phyloP scores from a whole-genome alignment of 2,113 vertebrate species.

The Cynoglossus semilaevis region DNA sequence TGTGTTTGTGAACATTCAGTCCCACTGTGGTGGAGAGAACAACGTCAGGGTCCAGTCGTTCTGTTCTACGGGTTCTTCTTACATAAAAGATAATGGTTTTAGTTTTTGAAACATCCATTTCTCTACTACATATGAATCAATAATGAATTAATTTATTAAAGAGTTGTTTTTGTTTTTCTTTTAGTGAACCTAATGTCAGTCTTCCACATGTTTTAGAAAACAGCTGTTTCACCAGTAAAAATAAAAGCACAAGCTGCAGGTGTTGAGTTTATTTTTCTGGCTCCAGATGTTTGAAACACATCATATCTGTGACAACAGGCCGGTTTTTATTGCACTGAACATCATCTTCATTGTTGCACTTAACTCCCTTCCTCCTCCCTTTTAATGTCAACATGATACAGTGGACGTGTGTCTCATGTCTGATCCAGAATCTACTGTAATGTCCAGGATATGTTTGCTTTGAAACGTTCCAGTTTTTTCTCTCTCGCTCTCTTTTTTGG shows the following conservation, averaged over 20 bases:
- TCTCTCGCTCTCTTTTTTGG: too few relatives aligned
- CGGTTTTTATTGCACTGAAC: constrained; percentile 12
- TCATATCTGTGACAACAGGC: background rate
- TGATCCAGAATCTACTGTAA: constrained; percentile 21
- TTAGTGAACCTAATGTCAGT: constrained; percentile 2
- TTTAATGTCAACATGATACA: constrained; percentile 6
- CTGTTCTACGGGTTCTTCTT: too few relatives aligned
- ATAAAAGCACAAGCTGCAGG: too few relatives aligned
- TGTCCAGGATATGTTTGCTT: constrained; percentile 29
- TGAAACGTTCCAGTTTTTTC: too few relatives aligned
- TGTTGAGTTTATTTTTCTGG: background rate
- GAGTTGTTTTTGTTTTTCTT: too few relatives aligned
- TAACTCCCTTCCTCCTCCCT: constrained; percentile 3
- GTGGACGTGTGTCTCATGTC: constrained; percentile 33
- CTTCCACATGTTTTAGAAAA: background rate
- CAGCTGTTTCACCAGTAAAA: too few relatives aligned
- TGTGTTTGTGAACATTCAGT: constrained; percentile 28
- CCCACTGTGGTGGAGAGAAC: constrained; percentile 18
- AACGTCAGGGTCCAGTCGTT: constrained; percentile 18
- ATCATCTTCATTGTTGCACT: constrained; percentile 19
- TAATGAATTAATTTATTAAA: too few relatives aligned
- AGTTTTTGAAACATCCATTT: too few relatives aligned
- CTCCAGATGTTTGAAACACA: constrained; percentile 21
- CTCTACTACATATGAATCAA: too few relatives aligned
- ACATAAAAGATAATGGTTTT: too few relatives aligned